Conservation (phyloP, 2,888 invertebrate genomes). For the Leuctra nigra region DNA sequence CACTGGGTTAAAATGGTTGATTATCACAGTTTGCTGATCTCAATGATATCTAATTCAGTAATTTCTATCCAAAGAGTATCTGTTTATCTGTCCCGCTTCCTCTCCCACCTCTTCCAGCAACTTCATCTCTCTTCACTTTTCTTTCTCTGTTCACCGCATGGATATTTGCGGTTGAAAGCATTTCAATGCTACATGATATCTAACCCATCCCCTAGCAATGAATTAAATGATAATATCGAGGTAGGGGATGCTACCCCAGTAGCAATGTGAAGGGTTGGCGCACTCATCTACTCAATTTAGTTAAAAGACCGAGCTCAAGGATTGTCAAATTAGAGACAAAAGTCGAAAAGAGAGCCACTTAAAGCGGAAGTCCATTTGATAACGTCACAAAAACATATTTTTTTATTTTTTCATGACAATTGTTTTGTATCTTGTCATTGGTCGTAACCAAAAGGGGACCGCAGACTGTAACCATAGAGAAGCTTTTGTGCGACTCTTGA, state of each 20-base stretch:
- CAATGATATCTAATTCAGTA: too few relatives aligned
- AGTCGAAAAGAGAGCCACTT: slow-evolving; percentile 15
- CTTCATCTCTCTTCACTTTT: background rate
- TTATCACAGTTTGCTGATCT: too few relatives aligned
- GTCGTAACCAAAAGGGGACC: background rate
- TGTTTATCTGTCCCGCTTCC: too few relatives aligned
- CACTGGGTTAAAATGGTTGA: too few relatives aligned
- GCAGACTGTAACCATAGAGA: slow-evolving; percentile 1
- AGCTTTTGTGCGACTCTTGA: background rate
- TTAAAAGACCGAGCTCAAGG: slow-evolving; percentile 16
- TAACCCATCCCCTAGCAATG: slow-evolving; percentile 9
- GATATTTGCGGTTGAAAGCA: background rate
- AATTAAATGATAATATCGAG: slow-evolving; percentile 24
- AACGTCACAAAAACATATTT: slow-evolving; percentile 18
- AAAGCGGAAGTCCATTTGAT: slow-evolving; percentile 15
- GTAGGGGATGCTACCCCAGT: background rate
- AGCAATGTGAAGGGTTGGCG: slow-evolving; percentile 6
- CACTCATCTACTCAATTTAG: slow-evolving; percentile 7
- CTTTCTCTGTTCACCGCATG: background rate
- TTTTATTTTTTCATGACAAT: background rate
- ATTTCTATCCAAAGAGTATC: too few relatives aligned
- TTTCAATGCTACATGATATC: slow-evolving; percentile 12
- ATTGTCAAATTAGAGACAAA: slow-evolving; percentile 13
- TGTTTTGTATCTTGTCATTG: slow-evolving; percentile 14
- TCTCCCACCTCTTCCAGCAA: background rate